A percentile compares a stretch with the other conserved stretches of the same genome.
Evolutionary conservation across 2,797 vertebrate species (phyloP).

Genomic region (Neopelma chrysocephalum): DNA sequence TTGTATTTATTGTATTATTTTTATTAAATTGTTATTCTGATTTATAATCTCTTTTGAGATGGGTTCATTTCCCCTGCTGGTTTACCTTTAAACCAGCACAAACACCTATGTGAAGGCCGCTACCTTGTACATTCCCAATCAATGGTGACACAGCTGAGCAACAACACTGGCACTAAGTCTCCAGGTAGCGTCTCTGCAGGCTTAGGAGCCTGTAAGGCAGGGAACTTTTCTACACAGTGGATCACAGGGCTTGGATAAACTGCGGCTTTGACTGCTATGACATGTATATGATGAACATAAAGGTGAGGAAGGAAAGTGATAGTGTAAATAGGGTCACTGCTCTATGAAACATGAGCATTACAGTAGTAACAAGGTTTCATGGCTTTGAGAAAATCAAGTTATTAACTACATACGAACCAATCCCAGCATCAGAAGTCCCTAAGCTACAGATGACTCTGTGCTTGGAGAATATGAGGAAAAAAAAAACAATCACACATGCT

Average conservation of each 20-base stretch:
- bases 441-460: neutral
- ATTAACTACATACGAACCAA: neutral
- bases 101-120: neutral
- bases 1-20: too few species aligned
- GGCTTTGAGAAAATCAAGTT: neutral
- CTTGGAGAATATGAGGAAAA: neutral
- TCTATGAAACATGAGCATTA: accelerated
- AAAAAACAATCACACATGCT: neutral
- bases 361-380: neutral
- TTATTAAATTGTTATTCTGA: too few species aligned
- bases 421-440: neutral
- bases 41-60: too few species aligned
- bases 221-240: neutral
- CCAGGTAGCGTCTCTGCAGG: neutral
- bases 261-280: neutral
- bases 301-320: neutral
- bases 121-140: neutral
- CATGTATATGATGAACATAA: neutral
- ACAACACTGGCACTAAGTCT: neutral
- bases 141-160: neutral
- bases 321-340: neutral
- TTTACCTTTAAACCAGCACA: too few species aligned
- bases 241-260: neutral
- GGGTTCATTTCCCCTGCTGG: too few species aligned
- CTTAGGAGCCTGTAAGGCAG: neutral